Evolutionary conservation across 1,140 invertebrate species (phyloP).

Genomic region (Belonocnema kinseyi): DNA sequence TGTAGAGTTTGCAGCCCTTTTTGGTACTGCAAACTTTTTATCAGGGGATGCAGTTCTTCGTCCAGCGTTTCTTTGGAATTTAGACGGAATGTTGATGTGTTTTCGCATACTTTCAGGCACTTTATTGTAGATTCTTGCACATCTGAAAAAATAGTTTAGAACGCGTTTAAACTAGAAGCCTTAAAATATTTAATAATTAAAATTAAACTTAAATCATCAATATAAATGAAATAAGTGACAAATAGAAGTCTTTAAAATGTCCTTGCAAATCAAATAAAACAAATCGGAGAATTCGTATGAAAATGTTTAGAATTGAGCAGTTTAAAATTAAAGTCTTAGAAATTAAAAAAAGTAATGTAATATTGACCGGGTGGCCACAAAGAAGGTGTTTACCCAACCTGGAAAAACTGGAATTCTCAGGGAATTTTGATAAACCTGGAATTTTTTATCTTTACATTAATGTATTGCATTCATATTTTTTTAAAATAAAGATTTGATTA

Average conservation of each 20-base stretch:
- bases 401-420: too few relatives aligned
- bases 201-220: background rate
- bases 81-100: slow-evolving; percentile 60
- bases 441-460: too few relatives aligned
- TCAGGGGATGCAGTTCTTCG: slow-evolving; percentile 55
- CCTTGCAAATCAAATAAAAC: too few relatives aligned
- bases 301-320: slow-evolving; percentile 17
- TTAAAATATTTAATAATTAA: too few relatives aligned
- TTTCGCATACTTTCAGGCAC: slow-evolving; percentile 63
- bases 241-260: too few relatives aligned
- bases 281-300: slow-evolving; percentile 12
- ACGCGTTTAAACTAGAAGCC: too few relatives aligned
- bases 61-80: slow-evolving; percentile 51
- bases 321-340: background rate
- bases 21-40: slow-evolving; percentile 65
- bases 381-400: too few relatives aligned
- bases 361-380: too few relatives aligned
- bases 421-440: too few relatives aligned
- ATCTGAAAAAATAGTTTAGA: slow-evolving; percentile 53
- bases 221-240: slow-evolving; percentile 10
- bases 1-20: slow-evolving; percentile 60
- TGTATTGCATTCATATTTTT: too few relatives aligned
- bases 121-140: slow-evolving; percentile 55
- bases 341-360: too few relatives aligned
- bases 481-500: too few relatives aligned